These are phyloP conservation scores for Triplophysa bombifrons DNA, from an alignment of 2,797 vertebrate genomes.

Conservation along the genomic window DNA sequence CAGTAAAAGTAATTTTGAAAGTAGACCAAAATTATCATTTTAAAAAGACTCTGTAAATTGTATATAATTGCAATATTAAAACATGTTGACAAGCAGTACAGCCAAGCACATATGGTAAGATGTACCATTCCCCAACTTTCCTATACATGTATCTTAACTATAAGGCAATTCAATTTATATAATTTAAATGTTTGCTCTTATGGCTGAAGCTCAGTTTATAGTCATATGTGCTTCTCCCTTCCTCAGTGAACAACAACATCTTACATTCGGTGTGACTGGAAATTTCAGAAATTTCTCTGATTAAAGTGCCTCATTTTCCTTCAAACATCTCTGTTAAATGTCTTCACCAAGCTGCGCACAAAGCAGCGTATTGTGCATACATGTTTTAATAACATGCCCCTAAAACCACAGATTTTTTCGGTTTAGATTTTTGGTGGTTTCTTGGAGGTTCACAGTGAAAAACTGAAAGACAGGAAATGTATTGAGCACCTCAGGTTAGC, in stretches of 20 bases:
- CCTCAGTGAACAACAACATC: not conserved
- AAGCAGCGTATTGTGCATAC: constrained; percentile 2
- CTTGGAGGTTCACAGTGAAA: constrained; percentile 66
- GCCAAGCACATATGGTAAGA: not conserved
- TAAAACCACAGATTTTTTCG: constrained; percentile 22
- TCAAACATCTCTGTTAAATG: not conserved
- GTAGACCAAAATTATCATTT: not conserved
- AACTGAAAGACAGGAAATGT: constrained; percentile 73
- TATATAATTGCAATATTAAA: not conserved
- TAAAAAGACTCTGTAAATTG: no score
- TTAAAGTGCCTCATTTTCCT: not conserved
- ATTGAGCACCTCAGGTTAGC: constrained; percentile 66
- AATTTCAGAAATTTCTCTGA: not conserved
- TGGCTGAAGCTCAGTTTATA: not conserved
- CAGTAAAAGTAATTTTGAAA: not conserved
- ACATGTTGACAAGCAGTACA: not conserved
- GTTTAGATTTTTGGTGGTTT: constrained; percentile 63
- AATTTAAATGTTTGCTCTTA: not conserved
- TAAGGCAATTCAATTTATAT: not conserved
- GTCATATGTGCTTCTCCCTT: not conserved
- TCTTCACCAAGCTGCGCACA: not conserved
- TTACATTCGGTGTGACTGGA: constrained; percentile 1
- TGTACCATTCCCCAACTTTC: not conserved
- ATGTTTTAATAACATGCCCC: constrained; percentile 20
- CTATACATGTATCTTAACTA: not conserved